A percentile compares a stretch with the other conserved stretches of the same genome.
phyloP scores from a whole-genome alignment of 2,888 invertebrate species.

The Ichneumoninae sp. region DNA sequence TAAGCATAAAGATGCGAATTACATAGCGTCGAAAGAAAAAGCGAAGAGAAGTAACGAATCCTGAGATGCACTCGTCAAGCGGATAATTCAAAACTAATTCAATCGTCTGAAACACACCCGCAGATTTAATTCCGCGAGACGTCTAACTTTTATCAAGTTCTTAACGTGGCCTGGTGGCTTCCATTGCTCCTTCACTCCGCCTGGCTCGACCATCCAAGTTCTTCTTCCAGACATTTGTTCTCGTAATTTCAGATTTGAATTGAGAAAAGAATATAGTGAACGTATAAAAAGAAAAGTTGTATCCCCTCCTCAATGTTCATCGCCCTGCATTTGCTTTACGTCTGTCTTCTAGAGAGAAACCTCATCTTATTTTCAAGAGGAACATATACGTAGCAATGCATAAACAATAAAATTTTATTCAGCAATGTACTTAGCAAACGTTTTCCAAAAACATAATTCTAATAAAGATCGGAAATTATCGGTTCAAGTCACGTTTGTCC shows the following conservation, averaged over 20 bases:
- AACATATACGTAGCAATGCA: constrained; percentile 26
- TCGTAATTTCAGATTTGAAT: constrained; percentile 67
- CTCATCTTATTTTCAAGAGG: constrained; percentile 33
- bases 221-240: constrained; percentile 40
- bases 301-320: neutral
- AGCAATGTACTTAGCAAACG: neutral
- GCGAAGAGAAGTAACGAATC: constrained; percentile 43
- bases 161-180: constrained; percentile 64
- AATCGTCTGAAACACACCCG: constrained; percentile 68
- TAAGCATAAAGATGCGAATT: constrained; percentile 13
- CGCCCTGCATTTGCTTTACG: constrained; percentile 23
- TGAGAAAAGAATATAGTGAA: constrained; percentile 58
- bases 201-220: constrained; percentile 47
- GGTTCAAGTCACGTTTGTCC: no score
- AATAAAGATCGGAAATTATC: no score
- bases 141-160: constrained; percentile 72
- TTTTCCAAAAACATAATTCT: neutral
- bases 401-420: constrained; percentile 49
- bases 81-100: constrained; percentile 70
- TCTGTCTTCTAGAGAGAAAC: constrained; percentile 45
- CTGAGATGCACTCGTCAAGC: constrained; percentile 61
- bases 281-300: constrained; percentile 45
- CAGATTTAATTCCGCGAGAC: constrained; percentile 67
- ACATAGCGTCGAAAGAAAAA: constrained; percentile 13
- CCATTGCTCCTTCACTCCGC: constrained; percentile 31